Percentiles rank a stretch among this genome's conserved stretches.
Evolutionary conservation across 2,113 vertebrate genomes (phyloP).

Genomic region (Nibea coibor): DNA sequence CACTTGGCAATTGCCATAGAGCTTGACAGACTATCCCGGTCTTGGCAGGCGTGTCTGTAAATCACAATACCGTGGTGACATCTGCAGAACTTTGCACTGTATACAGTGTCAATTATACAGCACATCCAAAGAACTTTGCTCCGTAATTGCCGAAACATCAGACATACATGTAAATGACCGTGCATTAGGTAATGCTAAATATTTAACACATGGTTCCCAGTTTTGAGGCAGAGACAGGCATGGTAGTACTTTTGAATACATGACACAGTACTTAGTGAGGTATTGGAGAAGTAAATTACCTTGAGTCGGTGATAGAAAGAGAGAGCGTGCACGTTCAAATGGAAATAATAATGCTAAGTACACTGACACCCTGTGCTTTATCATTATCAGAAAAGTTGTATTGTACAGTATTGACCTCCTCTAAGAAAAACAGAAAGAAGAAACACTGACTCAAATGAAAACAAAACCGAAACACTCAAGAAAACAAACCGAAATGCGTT

Average conservation of each 20-base stretch:
- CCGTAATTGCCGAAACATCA: conserved; percentile 24
- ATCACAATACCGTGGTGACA: conserved; percentile 66
- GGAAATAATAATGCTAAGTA: conserved; percentile 7
- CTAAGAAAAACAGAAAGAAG: conserved; percentile 27
- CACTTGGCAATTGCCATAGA: conserved; percentile 70
- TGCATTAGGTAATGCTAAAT: conserved; percentile 23
- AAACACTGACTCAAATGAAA: neutral
- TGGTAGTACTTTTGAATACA: conserved; percentile 7
- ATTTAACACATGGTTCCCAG: conserved; percentile 33
- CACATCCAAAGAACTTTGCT: conserved; percentile 30
- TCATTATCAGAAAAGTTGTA: conserved; percentile 37
- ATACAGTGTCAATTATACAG: conserved; percentile 55
- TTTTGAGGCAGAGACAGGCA: neutral
- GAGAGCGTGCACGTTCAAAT: neutral
- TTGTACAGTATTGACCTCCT: neutral
- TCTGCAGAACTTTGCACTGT: conserved; percentile 59
- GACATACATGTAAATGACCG: conserved; percentile 35
- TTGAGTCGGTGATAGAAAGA: neutral
- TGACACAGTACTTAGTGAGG: conserved; percentile 16
- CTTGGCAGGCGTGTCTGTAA: conserved; percentile 65
- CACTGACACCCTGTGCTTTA: conserved; percentile 14
- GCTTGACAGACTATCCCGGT: conserved; percentile 72
- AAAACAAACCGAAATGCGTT: conserved; percentile 13
- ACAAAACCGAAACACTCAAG: neutral
- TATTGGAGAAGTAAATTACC: conserved; percentile 8